These are phyloP conservation scores for Mastigias papua DNA, from an alignment of 30 jellyfish, hydroid and myxozoan genomes.

Conservation along the genomic window DNA sequence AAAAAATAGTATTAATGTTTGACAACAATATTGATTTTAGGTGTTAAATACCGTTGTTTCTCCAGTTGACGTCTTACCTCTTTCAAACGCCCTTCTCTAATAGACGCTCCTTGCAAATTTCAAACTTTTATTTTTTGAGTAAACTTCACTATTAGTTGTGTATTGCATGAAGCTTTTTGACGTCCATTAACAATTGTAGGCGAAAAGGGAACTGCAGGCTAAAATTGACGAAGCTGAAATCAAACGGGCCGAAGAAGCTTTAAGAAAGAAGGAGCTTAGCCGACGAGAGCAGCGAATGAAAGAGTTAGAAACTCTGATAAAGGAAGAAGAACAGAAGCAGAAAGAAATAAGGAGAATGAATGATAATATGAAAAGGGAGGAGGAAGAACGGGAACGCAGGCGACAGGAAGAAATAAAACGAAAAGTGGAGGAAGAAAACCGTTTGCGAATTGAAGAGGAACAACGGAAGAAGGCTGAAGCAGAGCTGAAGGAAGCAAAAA, in stretches of 20 bases:
- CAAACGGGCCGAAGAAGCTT: constrained; percentile 59
- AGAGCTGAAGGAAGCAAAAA: constrained; percentile 57
- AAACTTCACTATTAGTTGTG: too few species aligned
- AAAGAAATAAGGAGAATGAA: constrained; percentile 36
- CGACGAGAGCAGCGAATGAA: constrained; percentile 72
- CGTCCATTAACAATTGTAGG: too few species aligned
- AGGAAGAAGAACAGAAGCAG: constrained; percentile 45
- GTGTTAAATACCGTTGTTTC: too few species aligned
- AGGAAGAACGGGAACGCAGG: constrained; percentile 24
- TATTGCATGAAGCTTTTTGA: too few species aligned
- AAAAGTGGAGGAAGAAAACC: constrained; percentile 45
- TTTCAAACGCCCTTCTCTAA: too few species aligned
- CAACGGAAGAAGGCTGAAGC: constrained; percentile 71
- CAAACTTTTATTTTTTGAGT: too few species aligned
- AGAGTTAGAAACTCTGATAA: constrained; percentile 62
- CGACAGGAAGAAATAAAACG: constrained; percentile 54
- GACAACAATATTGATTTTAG: too few species aligned
- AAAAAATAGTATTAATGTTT: too few species aligned
- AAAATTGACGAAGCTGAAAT: constrained; percentile 58
- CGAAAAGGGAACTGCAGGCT: constrained; percentile 65
- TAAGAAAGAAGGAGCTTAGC: constrained; percentile 43
- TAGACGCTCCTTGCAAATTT: too few species aligned
- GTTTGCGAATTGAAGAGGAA: constrained; percentile 53
- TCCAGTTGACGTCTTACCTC: too few species aligned
- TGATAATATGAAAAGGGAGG: constrained; percentile 49